phyloP scores from a whole-genome alignment of 2,888 invertebrate genomes.

The Chesias legatella region DNA sequence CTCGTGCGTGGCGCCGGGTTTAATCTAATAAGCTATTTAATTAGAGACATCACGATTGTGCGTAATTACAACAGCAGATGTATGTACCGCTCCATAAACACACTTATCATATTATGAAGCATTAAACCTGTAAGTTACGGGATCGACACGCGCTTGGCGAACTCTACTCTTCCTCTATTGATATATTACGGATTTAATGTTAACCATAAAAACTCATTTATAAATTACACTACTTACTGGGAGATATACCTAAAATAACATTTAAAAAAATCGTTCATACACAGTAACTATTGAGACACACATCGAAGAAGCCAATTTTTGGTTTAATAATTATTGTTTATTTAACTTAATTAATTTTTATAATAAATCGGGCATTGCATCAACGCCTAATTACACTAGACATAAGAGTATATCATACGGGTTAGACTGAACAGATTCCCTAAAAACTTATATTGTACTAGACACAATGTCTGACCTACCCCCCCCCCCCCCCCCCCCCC shows the following conservation, averaged over 20 bases:
- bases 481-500: slow-evolving; percentile 13
- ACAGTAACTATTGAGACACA: slow-evolving; percentile 56
- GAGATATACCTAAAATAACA: slow-evolving; percentile 62
- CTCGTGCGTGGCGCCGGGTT: too few species aligned
- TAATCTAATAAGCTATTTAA: too few species aligned
- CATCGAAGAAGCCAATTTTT: slow-evolving; percentile 72
- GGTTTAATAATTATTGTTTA: slow-evolving; percentile 59
- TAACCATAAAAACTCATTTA: slow-evolving; percentile 39
- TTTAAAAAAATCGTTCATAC: slow-evolving; percentile 68
- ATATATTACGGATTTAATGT: slow-evolving; percentile 25
- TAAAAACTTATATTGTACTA: slow-evolving; percentile 21
- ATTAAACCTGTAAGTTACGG: slow-evolving; percentile 17
- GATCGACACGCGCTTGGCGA: neutral
- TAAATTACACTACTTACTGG: slow-evolving; percentile 54
- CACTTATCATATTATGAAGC: slow-evolving; percentile 10
- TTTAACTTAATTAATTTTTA: slow-evolving; percentile 37
- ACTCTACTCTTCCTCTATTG: slow-evolving; percentile 11
- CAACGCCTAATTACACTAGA: slow-evolving; percentile 53
- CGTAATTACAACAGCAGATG: too few species aligned
- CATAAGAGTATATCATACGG: slow-evolving; percentile 34
- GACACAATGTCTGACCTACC: slow-evolving; percentile 19
- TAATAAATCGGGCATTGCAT: slow-evolving; percentile 39
- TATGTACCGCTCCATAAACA: too few species aligned
- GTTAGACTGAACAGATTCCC: slow-evolving; percentile 31
- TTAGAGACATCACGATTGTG: too few species aligned